Percentiles rank a stretch among this genome's conserved stretches.
Conservation (phyloP, 2,888 invertebrate species). For the Strigamia maritima region DNA sequence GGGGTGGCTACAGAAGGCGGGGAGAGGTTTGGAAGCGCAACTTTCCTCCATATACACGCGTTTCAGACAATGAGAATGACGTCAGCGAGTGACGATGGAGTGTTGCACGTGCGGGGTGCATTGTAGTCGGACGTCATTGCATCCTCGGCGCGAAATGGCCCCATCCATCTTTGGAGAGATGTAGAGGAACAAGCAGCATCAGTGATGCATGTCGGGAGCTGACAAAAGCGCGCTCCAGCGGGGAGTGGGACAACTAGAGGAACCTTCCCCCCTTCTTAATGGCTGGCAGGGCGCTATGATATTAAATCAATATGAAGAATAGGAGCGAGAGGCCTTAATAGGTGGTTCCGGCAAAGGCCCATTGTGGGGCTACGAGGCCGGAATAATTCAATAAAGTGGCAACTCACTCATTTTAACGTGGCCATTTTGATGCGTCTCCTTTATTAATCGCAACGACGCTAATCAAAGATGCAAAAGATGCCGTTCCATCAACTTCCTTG, state of each 20-base stretch:
- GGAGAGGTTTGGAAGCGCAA: background rate
- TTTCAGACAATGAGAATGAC: background rate
- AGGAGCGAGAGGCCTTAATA: constrained; percentile 19
- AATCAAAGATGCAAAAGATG: background rate
- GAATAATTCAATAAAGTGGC: constrained; percentile 24
- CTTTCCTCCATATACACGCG: background rate
- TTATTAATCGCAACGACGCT: background rate
- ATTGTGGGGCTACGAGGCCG: background rate
- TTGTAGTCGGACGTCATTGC: constrained; percentile 4
- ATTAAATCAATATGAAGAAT: constrained; percentile 36
- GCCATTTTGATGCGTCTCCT: background rate
- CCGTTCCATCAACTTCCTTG: background rate
- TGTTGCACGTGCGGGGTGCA: background rate
- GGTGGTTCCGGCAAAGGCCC: constrained; percentile 6
- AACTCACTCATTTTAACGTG: background rate
- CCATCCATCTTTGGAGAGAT: constrained; percentile 8
- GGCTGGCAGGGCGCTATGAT: constrained; percentile 13
- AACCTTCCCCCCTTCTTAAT: background rate
- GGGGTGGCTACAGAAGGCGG: background rate
- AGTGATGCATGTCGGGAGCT: constrained; percentile 11
- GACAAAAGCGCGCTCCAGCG: constrained; percentile 11
- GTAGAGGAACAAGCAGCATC: constrained; percentile 13
- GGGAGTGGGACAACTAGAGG: background rate
- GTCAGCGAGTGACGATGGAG: background rate
- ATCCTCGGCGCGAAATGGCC: background rate